These are phyloP conservation scores for Mycteria americana DNA, from an alignment of 2,797 vertebrate species.

Conservation along the genomic window DNA sequence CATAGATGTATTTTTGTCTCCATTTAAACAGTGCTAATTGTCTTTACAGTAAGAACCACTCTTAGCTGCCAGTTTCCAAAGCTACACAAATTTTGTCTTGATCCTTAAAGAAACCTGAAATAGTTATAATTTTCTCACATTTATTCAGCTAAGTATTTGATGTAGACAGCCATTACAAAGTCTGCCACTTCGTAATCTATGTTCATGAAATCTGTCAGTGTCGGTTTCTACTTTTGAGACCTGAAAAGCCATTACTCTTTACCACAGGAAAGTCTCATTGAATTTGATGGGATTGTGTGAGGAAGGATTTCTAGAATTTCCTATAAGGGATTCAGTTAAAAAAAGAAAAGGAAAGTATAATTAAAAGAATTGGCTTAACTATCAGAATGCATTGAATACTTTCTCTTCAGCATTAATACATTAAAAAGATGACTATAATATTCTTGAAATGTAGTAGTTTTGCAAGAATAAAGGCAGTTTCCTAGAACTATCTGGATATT, in stretches of 20 bases:
- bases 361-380: neutral
- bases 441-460: neutral
- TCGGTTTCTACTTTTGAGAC: neutral
- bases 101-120: neutral
- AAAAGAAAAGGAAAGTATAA: neutral
- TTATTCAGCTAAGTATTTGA: neutral
- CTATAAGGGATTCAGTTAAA: neutral
- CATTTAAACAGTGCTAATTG: neutral
- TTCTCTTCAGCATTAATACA: neutral
- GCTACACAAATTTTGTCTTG: neutral
- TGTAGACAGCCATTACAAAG: neutral
- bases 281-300: neutral
- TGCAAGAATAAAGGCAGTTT: neutral
- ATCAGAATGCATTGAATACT: neutral
- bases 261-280: neutral
- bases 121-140: neutral
- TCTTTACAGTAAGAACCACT: neutral
- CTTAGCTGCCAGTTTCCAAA: neutral
- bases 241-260: neutral
- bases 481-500: neutral
- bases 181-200: neutral
- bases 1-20: neutral
- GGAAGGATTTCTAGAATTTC: neutral
- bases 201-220: neutral
- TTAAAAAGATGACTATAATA: neutral